phyloP scores from a whole-genome alignment of 2,888 invertebrate species.

The Philereme vetulata region DNA sequence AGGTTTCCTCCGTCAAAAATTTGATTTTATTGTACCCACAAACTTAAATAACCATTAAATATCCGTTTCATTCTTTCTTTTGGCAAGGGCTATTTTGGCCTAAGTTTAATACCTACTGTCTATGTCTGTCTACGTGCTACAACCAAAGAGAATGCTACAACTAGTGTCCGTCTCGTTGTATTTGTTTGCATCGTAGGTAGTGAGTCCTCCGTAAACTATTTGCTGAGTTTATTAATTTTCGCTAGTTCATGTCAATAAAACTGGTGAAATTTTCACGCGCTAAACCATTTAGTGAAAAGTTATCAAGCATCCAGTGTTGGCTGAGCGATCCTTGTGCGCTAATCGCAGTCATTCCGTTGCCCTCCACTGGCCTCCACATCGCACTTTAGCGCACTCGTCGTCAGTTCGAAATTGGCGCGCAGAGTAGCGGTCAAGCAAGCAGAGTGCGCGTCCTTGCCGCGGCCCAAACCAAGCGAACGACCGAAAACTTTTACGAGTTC shows the following conservation, averaged over 20 bases:
- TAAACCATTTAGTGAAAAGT: slow-evolving; percentile 43
- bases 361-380: slow-evolving; percentile 38
- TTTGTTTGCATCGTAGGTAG: neutral
- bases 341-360: slow-evolving; percentile 29
- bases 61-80: neutral
- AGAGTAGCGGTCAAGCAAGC: slow-evolving; percentile 52
- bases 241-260: slow-evolving; percentile 41
- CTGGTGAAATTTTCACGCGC: slow-evolving; percentile 34
- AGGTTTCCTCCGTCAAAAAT: too few species aligned
- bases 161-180: neutral
- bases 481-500: slow-evolving; percentile 46
- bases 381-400: slow-evolving; percentile 35
- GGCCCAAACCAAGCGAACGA: slow-evolving; percentile 43
- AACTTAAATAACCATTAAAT: too few species aligned
- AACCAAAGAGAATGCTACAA: neutral
- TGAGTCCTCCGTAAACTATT: slow-evolving; percentile 11
- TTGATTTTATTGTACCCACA: too few species aligned
- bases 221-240: slow-evolving; percentile 41
- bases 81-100: too few species aligned
- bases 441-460: slow-evolving; percentile 58
- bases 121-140: slow-evolving; percentile 14
- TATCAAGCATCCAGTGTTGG: slow-evolving; percentile 36
- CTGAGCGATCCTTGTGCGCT: slow-evolving; percentile 27
- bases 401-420: slow-evolving; percentile 79
- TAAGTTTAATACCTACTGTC: too few species aligned